Conservation (phyloP, 2,113 vertebrate genomes). For the Erythrocercus mccallii region DNA sequence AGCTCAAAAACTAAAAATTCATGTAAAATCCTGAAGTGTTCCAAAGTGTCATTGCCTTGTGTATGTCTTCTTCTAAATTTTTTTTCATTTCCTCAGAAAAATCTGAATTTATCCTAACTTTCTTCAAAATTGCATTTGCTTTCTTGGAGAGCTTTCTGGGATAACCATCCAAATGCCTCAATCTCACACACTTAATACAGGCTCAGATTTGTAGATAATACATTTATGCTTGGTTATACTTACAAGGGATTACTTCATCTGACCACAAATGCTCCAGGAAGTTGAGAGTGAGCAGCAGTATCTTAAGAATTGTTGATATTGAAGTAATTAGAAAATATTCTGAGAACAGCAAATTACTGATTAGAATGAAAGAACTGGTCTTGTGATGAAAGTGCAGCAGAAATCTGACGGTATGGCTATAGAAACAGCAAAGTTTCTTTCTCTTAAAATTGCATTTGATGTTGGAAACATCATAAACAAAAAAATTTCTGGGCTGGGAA, state of each 20-base stretch:
- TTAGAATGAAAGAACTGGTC: neutral
- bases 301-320: neutral
- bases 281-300: neutral
- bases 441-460: neutral
- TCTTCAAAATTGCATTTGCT: neutral
- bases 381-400: neutral
- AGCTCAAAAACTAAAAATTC: neutral
- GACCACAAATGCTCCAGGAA: neutral
- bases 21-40: neutral
- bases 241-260: neutral
- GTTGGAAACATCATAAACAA: neutral
- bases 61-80: neutral
- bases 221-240: constrained; percentile 2
- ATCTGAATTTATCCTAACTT: neutral
- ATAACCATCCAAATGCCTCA: neutral
- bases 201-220: constrained; percentile 22
- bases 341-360: neutral
- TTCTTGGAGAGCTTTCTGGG: neutral
- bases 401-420: neutral
- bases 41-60: neutral
- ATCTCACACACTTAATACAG: neutral
- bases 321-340: neutral
- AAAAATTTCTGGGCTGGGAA: neutral
- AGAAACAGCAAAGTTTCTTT: neutral
- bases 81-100: neutral